phyloP scores from a whole-genome alignment of 2,113 vertebrate genomes.

The Phalacrocorax aristotelis region DNA sequence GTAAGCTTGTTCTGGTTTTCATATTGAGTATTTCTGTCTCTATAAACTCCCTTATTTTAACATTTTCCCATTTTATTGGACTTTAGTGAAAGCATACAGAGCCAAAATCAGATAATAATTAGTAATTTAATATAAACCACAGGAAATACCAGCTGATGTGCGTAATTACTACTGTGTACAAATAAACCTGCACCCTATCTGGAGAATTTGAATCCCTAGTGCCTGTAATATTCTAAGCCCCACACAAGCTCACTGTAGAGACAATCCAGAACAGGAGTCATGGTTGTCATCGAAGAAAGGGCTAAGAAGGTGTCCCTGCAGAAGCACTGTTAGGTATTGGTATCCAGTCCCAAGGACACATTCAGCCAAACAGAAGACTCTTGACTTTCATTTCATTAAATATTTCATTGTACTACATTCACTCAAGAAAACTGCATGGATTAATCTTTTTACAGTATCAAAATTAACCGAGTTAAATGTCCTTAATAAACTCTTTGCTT shows the following conservation, averaged over 20 bases:
- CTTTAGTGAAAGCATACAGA: background rate
- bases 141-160: background rate
- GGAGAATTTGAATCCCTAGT: background rate
- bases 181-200: background rate
- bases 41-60: background rate
- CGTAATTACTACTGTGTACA: background rate
- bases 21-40: background rate
- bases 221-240: background rate
- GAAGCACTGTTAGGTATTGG: background rate
- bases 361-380: background rate
- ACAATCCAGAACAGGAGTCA: background rate
- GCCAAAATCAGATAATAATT: background rate
- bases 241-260: background rate
- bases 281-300: background rate
- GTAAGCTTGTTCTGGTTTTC: background rate
- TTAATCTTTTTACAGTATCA: background rate
- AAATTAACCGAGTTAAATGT: background rate
- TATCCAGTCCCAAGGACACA: background rate
- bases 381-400: background rate
- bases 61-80: background rate
- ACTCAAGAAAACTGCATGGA: background rate
- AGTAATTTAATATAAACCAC: background rate
- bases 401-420: background rate
- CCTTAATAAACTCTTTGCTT: background rate
- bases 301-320: background rate